A percentile compares a stretch with the other conserved stretches of the same genome.
Evolutionary conservation across 2,113 vertebrate species (phyloP).

Genomic region (Ictidomys tridecemlineatus): DNA sequence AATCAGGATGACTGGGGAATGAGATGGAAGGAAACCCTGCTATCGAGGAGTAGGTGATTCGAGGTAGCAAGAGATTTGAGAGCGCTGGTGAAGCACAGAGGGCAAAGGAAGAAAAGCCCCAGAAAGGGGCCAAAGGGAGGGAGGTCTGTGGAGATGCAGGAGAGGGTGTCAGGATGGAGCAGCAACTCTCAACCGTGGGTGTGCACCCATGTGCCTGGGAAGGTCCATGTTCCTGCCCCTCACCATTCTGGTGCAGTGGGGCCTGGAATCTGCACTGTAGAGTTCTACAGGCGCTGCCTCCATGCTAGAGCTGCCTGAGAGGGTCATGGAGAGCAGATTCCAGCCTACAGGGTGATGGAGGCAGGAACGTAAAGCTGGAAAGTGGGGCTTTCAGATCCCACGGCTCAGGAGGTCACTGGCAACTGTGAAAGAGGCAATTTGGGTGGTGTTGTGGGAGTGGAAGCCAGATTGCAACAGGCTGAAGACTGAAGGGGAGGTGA

Average conservation of each 20-base stretch:
- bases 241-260: neutral
- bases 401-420: slow-evolving; percentile 42
- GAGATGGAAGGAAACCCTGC: neutral
- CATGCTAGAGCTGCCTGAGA: neutral
- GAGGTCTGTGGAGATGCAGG: neutral
- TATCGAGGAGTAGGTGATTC: neutral
- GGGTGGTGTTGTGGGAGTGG: slow-evolving; percentile 54
- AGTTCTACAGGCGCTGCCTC: neutral
- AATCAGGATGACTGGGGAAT: neutral
- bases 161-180: neutral
- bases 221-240: neutral
- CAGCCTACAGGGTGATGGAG: neutral
- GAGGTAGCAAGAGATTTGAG: neutral
- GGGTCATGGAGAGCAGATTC: neutral
- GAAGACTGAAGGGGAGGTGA: slow-evolving; percentile 66
- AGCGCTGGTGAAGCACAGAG: neutral
- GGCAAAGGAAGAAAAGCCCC: slow-evolving; percentile 13
- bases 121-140: neutral
- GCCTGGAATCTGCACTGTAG: neutral
- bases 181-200: neutral
- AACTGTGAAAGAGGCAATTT: slow-evolving; percentile 68
- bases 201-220: neutral
- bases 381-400: neutral
- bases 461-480: slow-evolving; percentile 79
- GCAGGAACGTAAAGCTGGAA: neutral